These are phyloP conservation scores for Caenorhabditis briggsae DNA, from an alignment of 1,140 invertebrate species.

Conservation along the genomic window DNA sequence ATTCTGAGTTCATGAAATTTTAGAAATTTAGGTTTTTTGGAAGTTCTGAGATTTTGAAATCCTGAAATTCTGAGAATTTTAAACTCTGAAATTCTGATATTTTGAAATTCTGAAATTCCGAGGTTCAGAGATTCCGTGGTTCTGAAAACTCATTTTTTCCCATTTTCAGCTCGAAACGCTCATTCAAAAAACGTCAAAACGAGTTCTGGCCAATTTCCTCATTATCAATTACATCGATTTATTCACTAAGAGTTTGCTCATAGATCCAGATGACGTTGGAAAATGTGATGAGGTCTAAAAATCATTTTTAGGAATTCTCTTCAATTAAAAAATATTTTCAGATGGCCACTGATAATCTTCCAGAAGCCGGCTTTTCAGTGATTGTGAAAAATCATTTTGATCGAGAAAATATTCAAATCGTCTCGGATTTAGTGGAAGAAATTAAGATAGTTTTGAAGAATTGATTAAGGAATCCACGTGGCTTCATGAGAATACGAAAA, in stretches of 20 bases:
- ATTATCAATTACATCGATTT: neutral
- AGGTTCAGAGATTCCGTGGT: too few species aligned
- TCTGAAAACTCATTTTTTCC: neutral
- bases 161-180: neutral
- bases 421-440: neutral
- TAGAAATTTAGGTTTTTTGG: too few species aligned
- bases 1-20: too few species aligned
- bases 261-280: neutral
- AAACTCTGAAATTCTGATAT: too few species aligned
- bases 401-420: neutral
- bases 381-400: neutral
- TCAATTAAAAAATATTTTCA: neutral
- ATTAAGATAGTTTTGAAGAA: neutral
- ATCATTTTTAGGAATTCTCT: neutral
- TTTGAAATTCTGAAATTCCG: too few species aligned
- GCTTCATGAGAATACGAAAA: neutral
- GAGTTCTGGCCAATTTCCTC: neutral
- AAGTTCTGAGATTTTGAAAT: too few species aligned
- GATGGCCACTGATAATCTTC: neutral
- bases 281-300: neutral
- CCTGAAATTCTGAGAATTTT: too few species aligned
- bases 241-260: neutral
- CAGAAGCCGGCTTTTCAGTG: neutral
- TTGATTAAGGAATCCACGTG: constrained; percentile 2
- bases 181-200: neutral